A percentile compares a stretch with the other conserved stretches of the same genome.
phyloP scores from a whole-genome alignment of 2,113 vertebrate genomes.

The Callipepla californica region DNA sequence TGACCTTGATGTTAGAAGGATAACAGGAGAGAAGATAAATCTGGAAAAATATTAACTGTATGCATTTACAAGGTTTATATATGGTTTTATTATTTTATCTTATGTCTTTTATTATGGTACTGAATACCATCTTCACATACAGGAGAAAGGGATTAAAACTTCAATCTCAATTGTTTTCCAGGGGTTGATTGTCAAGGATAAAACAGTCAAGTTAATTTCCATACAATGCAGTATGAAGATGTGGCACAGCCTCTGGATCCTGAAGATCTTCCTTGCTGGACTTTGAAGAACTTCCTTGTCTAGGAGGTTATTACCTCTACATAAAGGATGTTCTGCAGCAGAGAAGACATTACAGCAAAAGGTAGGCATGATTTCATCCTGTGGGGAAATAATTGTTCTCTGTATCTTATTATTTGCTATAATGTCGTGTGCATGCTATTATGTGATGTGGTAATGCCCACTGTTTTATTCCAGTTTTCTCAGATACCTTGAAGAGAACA shows the following conservation, averaged over 20 bases:
- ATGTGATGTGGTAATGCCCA: background rate
- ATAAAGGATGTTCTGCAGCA: background rate
- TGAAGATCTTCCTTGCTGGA: background rate
- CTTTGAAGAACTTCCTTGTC: background rate
- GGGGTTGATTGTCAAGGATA: background rate
- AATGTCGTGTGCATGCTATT: background rate
- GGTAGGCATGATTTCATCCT: background rate
- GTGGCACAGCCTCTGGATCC: background rate
- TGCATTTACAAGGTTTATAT: background rate
- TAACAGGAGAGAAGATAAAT: background rate
- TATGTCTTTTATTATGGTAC: background rate
- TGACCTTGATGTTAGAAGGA: background rate
- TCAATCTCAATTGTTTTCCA: background rate
- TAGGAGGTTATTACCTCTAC: background rate
- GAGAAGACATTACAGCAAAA: background rate
- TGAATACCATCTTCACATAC: background rate
- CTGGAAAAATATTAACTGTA: background rate
- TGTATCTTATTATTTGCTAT: background rate
- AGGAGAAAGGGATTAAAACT: background rate
- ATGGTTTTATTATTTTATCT: background rate
- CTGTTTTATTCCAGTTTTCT: background rate
- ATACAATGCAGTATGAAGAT: background rate
- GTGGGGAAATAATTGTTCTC: background rate
- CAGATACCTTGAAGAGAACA: background rate
- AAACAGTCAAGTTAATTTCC: background rate